Evolutionary conservation across 1,140 invertebrate genomes (phyloP).

Genomic region (Babylonia areolata): DNA sequence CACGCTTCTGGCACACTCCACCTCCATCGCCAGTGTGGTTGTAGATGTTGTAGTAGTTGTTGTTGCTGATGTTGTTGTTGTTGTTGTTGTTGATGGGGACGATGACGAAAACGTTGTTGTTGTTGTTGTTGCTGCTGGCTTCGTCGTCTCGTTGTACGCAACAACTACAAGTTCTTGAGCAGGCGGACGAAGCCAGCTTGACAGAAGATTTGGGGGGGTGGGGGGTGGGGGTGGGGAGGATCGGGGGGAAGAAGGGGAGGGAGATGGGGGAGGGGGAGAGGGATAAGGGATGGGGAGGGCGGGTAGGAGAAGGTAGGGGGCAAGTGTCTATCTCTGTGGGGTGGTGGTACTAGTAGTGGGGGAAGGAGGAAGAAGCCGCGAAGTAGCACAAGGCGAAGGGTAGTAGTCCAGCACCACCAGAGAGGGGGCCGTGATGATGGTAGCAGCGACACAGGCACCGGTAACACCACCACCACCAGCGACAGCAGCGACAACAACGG

Average conservation of each 20-base stretch:
- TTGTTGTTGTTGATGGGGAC: background rate
- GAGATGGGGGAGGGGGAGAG: background rate
- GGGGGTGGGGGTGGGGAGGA: background rate
- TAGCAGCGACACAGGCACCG: background rate
- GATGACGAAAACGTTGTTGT: background rate
- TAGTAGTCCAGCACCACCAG: too few relatives aligned
- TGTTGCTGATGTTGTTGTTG: background rate
- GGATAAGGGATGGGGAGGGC: background rate
- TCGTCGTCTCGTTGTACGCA: background rate
- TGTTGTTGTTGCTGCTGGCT: background rate
- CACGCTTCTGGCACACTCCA: background rate
- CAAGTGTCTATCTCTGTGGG: too few relatives aligned
- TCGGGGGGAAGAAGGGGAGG: too few relatives aligned
- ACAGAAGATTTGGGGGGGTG: background rate
- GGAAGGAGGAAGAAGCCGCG: background rate
- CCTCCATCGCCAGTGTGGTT: conserved; percentile 29
- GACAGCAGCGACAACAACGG: background rate
- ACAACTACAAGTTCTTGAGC: background rate
- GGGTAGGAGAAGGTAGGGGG: background rate
- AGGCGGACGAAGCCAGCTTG: conserved; percentile 12
- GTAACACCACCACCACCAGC: background rate
- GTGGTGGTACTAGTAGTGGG: too few relatives aligned
- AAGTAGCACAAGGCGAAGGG: background rate
- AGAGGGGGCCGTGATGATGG: background rate
- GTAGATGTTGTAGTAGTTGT: background rate